Conservation (phyloP, 2,888 invertebrate species). For the Acanthosoma haemorrhoidale region DNA sequence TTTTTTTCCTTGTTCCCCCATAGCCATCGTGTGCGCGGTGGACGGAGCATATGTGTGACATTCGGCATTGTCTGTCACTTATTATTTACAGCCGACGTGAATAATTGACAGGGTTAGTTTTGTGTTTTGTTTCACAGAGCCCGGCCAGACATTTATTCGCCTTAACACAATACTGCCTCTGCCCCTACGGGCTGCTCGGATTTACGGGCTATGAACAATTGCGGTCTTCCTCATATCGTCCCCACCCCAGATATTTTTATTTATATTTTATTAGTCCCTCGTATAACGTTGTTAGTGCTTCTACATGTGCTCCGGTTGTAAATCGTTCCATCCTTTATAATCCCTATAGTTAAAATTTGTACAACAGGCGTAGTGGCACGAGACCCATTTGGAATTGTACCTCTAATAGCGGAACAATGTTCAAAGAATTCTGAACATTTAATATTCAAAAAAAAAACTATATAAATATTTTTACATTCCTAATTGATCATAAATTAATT, state of each 20-base stretch:
- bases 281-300: no score
- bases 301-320: no score
- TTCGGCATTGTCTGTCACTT: constrained; percentile 35
- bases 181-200: neutral
- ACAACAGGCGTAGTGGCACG: no score
- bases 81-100: constrained; percentile 33
- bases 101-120: constrained; percentile 32
- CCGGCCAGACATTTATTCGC: neutral
- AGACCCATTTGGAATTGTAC: no score
- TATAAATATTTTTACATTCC: no score
- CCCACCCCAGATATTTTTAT: neutral
- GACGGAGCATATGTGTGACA: constrained; percentile 32
- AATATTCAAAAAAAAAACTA: no score
- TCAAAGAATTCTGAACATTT: no score
- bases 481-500: no score
- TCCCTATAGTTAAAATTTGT: no score
- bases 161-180: constrained; percentile 14
- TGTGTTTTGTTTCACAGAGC: neutral
- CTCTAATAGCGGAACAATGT: no score
- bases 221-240: neutral
- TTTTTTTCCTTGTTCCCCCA: constrained; percentile 1
- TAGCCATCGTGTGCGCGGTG: neutral
- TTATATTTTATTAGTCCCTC: neutral
- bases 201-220: constrained; percentile 12
- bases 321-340: no score